Evolutionary conservation across 2,797 vertebrate species (phyloP).

Genomic region (Mico argentatus): DNA sequence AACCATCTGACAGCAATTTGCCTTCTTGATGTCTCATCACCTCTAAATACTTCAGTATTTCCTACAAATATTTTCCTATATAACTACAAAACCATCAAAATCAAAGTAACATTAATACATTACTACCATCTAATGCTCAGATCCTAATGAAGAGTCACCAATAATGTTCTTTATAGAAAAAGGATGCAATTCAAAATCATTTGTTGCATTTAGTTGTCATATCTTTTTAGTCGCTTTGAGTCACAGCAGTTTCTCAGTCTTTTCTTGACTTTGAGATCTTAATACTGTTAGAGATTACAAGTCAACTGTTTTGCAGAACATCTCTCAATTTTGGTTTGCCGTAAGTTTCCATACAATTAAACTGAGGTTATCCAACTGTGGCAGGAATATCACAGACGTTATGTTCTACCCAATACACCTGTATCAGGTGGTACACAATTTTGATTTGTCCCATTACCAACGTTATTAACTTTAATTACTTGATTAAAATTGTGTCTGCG

Average conservation of each 20-base stretch:
- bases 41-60: neutral
- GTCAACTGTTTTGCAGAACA: neutral
- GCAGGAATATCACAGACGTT: neutral
- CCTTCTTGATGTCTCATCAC: neutral
- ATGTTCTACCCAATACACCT: neutral
- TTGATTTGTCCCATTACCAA: neutral
- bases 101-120: neutral
- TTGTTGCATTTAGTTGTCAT: neutral
- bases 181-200: neutral
- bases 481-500: neutral
- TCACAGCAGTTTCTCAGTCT: neutral
- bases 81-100: neutral
- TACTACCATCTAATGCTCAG: neutral
- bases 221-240: neutral
- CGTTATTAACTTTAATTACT: neutral
- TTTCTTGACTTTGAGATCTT: neutral
- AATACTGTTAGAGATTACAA: neutral
- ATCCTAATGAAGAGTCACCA: neutral
- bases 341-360: neutral
- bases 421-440: neutral
- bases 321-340: neutral
- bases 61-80: neutral
- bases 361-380: neutral
- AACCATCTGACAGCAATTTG: neutral
- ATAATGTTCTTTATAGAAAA: neutral